phyloP scores from a whole-genome alignment of 2,888 invertebrate species.

The Mythimna vitellina region DNA sequence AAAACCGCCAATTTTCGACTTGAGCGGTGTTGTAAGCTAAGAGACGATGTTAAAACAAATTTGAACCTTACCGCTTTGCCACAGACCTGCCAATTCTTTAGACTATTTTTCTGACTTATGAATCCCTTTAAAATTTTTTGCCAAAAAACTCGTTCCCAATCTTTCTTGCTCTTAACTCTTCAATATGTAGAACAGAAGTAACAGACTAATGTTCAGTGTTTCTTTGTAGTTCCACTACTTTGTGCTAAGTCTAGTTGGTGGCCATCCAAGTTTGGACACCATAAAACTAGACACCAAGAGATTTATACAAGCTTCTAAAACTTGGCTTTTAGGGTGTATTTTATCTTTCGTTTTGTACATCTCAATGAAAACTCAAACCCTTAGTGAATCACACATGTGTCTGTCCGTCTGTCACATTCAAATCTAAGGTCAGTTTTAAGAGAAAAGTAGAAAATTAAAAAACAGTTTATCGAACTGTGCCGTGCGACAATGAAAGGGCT shows the following conservation, averaged over 20 bases:
- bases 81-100: neutral
- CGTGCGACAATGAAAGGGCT: no score
- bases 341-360: neutral
- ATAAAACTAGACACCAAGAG: constrained; percentile 58
- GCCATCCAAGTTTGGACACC: constrained; percentile 60
- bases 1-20: no score
- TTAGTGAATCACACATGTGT: no score
- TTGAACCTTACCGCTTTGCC: neutral
- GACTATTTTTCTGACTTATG: neutral
- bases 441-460: no score
- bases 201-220: constrained; percentile 51
- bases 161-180: neutral
- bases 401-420: no score
- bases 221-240: constrained; percentile 56
- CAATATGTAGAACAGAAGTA: constrained; percentile 43
- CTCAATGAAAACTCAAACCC: no score
- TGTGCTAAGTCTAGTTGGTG: constrained; percentile 55
- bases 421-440: no score
- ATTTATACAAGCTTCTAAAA: constrained; percentile 58
- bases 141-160: neutral
- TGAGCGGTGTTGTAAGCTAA: no score
- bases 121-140: neutral
- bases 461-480: no score
- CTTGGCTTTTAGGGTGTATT: constrained; percentile 26
- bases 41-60: no score